phyloP scores from a whole-genome alignment of 2,113 vertebrate species.

The Hassar affinis region DNA sequence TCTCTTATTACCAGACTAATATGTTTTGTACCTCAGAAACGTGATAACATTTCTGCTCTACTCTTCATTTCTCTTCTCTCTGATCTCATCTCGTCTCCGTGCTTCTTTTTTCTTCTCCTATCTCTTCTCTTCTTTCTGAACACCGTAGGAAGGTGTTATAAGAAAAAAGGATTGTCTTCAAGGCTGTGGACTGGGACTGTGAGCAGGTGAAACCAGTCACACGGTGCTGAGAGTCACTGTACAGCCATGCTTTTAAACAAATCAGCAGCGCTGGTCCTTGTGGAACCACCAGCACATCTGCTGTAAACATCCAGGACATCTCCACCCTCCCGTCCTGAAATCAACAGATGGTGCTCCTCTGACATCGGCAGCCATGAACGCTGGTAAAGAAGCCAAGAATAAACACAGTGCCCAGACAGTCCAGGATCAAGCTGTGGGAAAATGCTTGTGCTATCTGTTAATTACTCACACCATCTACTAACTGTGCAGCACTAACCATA shows the following conservation, averaged over 20 bases:
- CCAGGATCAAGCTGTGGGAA: conserved; percentile 33
- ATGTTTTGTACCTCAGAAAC: no score
- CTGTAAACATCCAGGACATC: conserved; percentile 3
- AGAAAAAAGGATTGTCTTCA: neutral
- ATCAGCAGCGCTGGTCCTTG: neutral
- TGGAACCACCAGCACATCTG: conserved; percentile 5
- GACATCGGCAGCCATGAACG: conserved; percentile 12
- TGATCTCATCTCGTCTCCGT: neutral
- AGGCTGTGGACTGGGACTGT: neutral
- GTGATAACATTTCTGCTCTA: neutral
- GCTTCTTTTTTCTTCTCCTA: neutral
- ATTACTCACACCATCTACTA: conserved; percentile 27
- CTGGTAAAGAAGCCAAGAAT: conserved; percentile 25
- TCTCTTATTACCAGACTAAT: no score
- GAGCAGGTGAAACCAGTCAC: neutral
- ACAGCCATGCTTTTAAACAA: neutral
- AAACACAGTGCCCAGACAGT: conserved; percentile 22
- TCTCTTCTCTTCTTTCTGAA: neutral
- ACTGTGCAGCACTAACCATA: conserved; percentile 30
- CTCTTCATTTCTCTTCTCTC: neutral
- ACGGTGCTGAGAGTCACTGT: neutral
- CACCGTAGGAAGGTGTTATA: neutral
- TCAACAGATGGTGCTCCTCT: conserved; percentile 24
- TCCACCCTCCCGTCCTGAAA: conserved; percentile 4
- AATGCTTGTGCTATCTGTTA: conserved; percentile 28